Evolutionary conservation across 1,140 invertebrate species (phyloP).

Genomic region (Calephelis virginiensis): DNA sequence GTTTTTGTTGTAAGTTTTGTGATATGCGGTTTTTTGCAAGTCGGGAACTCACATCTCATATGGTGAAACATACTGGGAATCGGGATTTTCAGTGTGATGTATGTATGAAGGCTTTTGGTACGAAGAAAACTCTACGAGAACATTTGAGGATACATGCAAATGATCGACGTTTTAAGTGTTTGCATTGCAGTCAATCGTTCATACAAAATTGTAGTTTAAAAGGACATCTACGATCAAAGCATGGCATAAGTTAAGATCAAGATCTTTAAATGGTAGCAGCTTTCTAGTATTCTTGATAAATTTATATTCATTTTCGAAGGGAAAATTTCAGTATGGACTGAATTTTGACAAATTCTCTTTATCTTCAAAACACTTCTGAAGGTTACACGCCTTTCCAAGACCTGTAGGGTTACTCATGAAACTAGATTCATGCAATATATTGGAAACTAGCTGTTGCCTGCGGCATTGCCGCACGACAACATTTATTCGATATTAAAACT

Average conservation of each 20-base stretch:
- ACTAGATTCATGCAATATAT: too few species aligned
- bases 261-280: too few species aligned
- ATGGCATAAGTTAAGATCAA: constrained; percentile 21
- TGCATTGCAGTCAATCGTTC: constrained; percentile 34
- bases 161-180: constrained; percentile 32
- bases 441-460: too few species aligned
- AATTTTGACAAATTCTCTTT: too few species aligned
- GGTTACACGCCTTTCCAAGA: too few species aligned
- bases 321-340: too few species aligned
- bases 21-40: constrained; percentile 32
- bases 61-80: constrained; percentile 80
- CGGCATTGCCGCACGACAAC: too few species aligned
- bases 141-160: constrained; percentile 76
- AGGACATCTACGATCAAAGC: constrained; percentile 33
- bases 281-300: too few species aligned
- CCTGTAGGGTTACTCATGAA: too few species aligned
- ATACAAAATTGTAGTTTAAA: constrained; percentile 37
- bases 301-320: too few species aligned
- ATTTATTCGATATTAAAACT: too few species aligned
- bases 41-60: constrained; percentile 41
- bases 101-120: constrained; percentile 81
- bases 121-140: constrained; percentile 69
- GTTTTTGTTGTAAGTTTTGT: constrained; percentile 33
- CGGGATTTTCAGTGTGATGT: constrained; percentile 83
- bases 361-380: too few species aligned